A percentile compares a stretch with the other conserved stretches of the same genome.
Conservation (phyloP, 2,113 vertebrate species). For the Cisticola juncidis region DNA sequence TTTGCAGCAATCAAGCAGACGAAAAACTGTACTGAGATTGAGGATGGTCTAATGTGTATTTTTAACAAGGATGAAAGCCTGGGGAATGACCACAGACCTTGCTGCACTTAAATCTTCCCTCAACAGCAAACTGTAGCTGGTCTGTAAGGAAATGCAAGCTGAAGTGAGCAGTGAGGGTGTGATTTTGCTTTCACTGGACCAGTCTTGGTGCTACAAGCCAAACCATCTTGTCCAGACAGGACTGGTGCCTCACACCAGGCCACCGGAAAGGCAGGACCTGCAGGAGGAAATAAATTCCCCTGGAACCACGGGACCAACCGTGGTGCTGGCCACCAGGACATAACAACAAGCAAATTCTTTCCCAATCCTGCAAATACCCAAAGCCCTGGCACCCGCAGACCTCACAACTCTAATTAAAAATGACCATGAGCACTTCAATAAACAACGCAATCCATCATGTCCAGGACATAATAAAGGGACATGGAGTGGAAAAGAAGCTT, state of each 20-base stretch:
- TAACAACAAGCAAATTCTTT: constrained; percentile 70
- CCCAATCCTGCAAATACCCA: constrained; percentile 69
- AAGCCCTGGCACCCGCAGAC: constrained; percentile 70
- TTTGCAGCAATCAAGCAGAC: neutral
- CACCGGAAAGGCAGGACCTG: constrained; percentile 56
- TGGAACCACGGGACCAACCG: constrained; percentile 47
- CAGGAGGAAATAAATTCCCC: constrained; percentile 71
- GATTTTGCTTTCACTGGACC: neutral
- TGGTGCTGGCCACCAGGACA: constrained; percentile 37
- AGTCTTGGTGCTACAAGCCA: neutral
- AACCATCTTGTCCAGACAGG: neutral
- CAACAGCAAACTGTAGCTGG: accelerated
- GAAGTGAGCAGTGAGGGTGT: neutral
- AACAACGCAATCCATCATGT: constrained; percentile 74
- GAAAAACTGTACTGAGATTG: neutral
- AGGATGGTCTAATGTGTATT: accelerated
- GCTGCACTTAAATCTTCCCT: neutral
- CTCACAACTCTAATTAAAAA: constrained; percentile 79
- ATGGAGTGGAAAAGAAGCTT: constrained; percentile 46
- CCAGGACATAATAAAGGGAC: constrained; percentile 64
- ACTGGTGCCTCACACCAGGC: neutral
- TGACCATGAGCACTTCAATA: constrained; percentile 66
- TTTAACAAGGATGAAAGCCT: neutral
- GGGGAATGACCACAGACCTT: neutral
- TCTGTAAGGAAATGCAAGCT: neutral